Base-by-base conservation (phyloP, 2,113 vertebrate species). In the Paramisgurnus dabryanus region DNA sequence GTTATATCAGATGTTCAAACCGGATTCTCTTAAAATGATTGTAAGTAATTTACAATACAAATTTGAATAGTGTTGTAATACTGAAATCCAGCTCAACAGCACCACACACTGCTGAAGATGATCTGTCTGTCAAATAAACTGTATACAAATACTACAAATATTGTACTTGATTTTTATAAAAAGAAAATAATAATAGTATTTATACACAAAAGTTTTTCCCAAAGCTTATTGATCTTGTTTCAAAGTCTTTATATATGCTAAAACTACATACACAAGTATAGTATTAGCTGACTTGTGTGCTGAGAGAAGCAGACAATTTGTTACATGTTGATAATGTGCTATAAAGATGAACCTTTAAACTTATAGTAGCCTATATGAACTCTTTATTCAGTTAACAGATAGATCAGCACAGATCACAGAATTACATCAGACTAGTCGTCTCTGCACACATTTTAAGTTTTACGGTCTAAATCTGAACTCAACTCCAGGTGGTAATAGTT, bases 351-450 rank as follows among this genome's bases (percentile, higher is more conserved):
- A 81, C 8, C 65, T 67, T 49, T 70, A 27, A 74, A 67, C 65
- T 66, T 69, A 73, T 0, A 34, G 27, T 34, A 22, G 22, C 22
- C 22, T 22, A 34, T 87, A 81, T 78, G 67, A 86, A 86, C 76
- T 83, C 80, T 89, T 90, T 89, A 89, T 88, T 89, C 78, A 89
- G 73, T 81, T 88, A 87, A 81, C 80, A 80, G 84, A 81, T 87
- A 87, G 89, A 88, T 83, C 80, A 88, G 82, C 85, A 86, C 67
- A 61, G 78, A 87, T 86, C 22, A 22, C 27, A 34, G 27, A 34
- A 34, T 34, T 34, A 3, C 27, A 2, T 34, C 27, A 34, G 27
- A 34, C 27, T 34, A 34, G 27, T 34, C 27, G 27, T 34, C 27
- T 34, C 27, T 34, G 27, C 27, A 34, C 27, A 34, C 27, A 34